These are phyloP conservation scores for Conger conger DNA, from an alignment of 2,113 vertebrate genomes.

Conservation along the genomic window DNA sequence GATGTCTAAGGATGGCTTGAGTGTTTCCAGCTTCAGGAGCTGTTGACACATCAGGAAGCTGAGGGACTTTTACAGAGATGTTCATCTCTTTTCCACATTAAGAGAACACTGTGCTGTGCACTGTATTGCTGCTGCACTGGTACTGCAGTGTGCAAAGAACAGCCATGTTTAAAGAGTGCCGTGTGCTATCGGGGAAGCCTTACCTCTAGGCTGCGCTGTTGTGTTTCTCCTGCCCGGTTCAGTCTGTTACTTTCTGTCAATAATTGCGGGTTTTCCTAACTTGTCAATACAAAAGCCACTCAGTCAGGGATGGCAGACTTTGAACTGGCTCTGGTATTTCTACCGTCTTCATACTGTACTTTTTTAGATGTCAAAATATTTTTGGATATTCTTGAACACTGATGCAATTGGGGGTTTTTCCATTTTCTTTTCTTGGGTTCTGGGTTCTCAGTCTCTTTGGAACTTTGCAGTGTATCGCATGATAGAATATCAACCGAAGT, in stretches of 20 bases:
- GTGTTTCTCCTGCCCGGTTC: not conserved
- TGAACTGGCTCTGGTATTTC: not conserved
- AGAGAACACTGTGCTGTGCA: not conserved
- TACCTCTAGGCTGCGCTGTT: not conserved
- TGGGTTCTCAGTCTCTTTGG: not conserved
- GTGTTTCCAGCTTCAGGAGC: not conserved
- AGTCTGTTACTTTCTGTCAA: not conserved
- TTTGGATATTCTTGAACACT: not conserved
- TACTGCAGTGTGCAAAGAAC: not conserved
- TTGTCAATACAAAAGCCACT: too few relatives aligned
- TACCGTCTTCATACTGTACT: not conserved
- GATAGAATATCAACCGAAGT: not conserved
- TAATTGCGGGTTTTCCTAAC: too few relatives aligned
- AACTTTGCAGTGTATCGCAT: not conserved
- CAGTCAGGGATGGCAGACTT: not conserved
- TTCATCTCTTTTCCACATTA: not conserved
- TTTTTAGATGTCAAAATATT: not conserved
- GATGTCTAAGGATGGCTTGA: not conserved
- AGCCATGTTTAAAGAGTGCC: not conserved
- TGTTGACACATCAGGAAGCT: not conserved
- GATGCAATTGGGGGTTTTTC: not conserved
- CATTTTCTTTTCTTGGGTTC: not conserved
- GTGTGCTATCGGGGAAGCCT: not conserved
- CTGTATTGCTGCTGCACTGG: not conserved
- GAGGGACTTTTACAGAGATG: not conserved